Evolutionary conservation across 2,113 vertebrate genomes (phyloP), one percentile per base, ranked within the genome.

Genomic region (Gobius niger): DNA sequence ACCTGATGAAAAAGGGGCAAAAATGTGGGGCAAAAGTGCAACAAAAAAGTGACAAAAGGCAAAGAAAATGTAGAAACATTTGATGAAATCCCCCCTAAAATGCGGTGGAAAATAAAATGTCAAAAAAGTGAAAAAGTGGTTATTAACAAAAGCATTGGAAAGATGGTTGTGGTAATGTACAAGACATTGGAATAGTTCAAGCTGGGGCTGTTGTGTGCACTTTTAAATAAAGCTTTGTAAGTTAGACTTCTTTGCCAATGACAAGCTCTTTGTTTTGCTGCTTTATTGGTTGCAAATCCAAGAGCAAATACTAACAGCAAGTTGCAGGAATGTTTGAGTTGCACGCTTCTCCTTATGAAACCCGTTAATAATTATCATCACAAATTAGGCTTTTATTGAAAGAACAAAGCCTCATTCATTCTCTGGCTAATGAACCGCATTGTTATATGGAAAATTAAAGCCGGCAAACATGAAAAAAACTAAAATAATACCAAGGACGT

Each of bases 401-500:
- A 24, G 19, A 34, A 24, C 53, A 11, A 13, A 40, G 54, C 24
- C 54, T 14, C 24, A 40, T 34, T 14, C 24, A 40, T 34, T 78
- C 19, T 19, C 10, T 0, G 51, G 4, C 1, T 41, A 73, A 69
- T 70, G 49, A 75, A 54, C 16, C 16, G 3, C 19, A 61, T 57
- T 65, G 54, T 63, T 66, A 7, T 60, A 18, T 52, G 18, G 69
- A 54, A 72, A 68, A 73, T 62, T 44, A 16, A 76, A 73, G 68
- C 40, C 3, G 47, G 47, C 24, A 72, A 62, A 75, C 7, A 41
- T 19, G 19, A 46, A 15, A 56, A 68, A 63, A 13, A 11, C 5
- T 19, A 15, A 56, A 68, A 63, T 10, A 11, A 4, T 19, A 67
- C 63, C 63, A 81, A 75, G 60, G 53, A 68, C 64, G 47, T 67